These are phyloP conservation scores for Pristionchus mayeri DNA, from an alignment of 2,888 invertebrate genomes.

Conservation along the genomic window DNA sequence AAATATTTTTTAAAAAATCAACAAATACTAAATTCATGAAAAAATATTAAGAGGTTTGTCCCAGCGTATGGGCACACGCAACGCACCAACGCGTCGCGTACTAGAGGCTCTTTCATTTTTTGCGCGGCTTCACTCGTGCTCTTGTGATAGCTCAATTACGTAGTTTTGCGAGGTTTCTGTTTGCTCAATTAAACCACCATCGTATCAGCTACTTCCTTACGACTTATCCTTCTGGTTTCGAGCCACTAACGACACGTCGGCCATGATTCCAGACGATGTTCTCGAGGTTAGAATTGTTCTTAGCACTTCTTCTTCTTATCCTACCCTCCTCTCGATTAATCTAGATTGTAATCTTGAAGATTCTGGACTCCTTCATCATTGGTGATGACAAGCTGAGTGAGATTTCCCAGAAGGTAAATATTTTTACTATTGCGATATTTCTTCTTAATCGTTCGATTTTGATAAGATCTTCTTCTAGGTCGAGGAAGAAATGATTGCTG, in stretches of 20 bases:
- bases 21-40: too few relatives aligned
- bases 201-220: neutral
- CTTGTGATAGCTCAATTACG: conserved; percentile 10
- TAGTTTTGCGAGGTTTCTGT: conserved; percentile 15
- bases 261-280: conserved; percentile 43
- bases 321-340: neutral
- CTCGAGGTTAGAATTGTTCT: neutral
- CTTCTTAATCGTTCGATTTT: neutral
- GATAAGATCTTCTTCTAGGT: conserved; percentile 52
- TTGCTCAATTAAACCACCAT: neutral
- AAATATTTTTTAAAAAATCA: too few relatives aligned
- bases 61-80: too few relatives aligned
- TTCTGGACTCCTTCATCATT: conserved; percentile 62
- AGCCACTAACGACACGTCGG: neutral
- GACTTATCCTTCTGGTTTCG: neutral
- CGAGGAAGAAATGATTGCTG: conserved; percentile 60
- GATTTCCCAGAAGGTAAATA: conserved; percentile 64
- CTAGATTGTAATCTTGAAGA: conserved; percentile 2
- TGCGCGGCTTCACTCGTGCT: too few relatives aligned
- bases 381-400: conserved; percentile 66
- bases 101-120: too few relatives aligned
- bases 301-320: neutral
- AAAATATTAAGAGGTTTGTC: too few relatives aligned
- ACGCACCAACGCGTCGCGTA: too few relatives aligned
- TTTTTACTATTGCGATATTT: neutral